phyloP scores from a whole-genome alignment of 1,140 invertebrate species.

The Drosophila baimaii region DNA sequence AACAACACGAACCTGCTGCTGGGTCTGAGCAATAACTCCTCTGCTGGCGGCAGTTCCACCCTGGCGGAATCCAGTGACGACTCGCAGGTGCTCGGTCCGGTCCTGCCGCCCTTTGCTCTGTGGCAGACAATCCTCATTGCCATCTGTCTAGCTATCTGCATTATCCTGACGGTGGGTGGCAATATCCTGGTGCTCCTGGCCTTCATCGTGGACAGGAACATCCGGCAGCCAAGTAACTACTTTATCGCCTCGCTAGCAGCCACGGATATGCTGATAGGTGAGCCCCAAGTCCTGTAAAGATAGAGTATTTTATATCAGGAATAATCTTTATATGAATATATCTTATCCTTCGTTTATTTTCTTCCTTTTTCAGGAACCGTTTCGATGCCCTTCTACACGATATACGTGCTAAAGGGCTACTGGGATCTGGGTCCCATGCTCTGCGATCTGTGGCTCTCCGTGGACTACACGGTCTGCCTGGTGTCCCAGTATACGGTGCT shows the following conservation, averaged over 20 bases:
- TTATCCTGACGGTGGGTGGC: slow-evolving; percentile 96
- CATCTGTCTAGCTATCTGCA: slow-evolving; percentile 94
- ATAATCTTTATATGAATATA: background rate
- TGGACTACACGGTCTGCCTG: slow-evolving; percentile 99
- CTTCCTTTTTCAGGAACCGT: slow-evolving; percentile 89
- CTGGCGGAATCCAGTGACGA: slow-evolving; percentile 54
- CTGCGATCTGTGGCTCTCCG: slow-evolving; percentile 99
- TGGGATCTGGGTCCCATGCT: slow-evolving; percentile 98
- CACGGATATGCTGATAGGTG: slow-evolving; percentile 98
- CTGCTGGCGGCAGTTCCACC: slow-evolving; percentile 13
- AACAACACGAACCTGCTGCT: slow-evolving; percentile 57
- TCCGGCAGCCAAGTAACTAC: slow-evolving; percentile 99
- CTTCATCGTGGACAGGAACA: slow-evolving; percentile 98
- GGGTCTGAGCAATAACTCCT: slow-evolving; percentile 45
- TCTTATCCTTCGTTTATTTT: background rate
- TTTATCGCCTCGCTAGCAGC: slow-evolving; percentile 99
- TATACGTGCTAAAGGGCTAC: slow-evolving; percentile 97
- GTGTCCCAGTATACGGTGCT: slow-evolving; percentile 99
- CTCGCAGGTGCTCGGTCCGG: slow-evolving; percentile 85
- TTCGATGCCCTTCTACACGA: slow-evolving; percentile 98
- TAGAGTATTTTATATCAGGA: slow-evolving; percentile 7
- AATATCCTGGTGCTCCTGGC: slow-evolving; percentile 98
- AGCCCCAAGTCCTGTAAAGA: slow-evolving; percentile 61
- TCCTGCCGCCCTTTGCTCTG: slow-evolving; percentile 93
- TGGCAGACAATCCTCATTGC: slow-evolving; percentile 97